phyloP scores from a whole-genome alignment of 2,888 invertebrate species.

The Lathronympha strigana region DNA sequence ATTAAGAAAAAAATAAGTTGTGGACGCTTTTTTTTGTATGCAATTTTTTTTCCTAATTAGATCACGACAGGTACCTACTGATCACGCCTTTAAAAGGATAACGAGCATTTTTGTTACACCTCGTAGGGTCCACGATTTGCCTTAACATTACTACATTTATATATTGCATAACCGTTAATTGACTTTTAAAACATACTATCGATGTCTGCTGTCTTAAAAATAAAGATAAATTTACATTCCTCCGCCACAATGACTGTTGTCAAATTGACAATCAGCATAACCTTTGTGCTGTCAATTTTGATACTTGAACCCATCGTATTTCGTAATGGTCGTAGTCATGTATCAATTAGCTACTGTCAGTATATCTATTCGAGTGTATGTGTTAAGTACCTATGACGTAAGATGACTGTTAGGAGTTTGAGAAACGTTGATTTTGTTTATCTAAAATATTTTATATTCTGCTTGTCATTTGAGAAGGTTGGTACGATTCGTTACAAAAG shows the following conservation, averaged over 20 bases:
- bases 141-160: too few species aligned
- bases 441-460: conserved; percentile 5
- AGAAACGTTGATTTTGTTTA: conserved; percentile 39
- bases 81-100: too few species aligned
- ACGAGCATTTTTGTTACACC: too few species aligned
- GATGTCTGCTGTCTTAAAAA: conserved; percentile 10
- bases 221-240: conserved; percentile 29
- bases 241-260: conserved; percentile 20
- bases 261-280: conserved; percentile 39
- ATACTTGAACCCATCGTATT: conserved; percentile 51
- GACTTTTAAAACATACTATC: conserved; percentile 2
- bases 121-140: too few species aligned
- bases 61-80: too few species aligned
- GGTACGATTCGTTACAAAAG: background rate
- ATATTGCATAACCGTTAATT: background rate
- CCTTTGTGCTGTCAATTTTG: conserved; percentile 38
- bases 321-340: conserved; percentile 50
- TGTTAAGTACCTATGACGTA: conserved; percentile 63
- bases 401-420: conserved; percentile 44
- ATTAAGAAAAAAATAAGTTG: too few species aligned
- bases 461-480: conserved; percentile 18
- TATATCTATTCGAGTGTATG: conserved; percentile 59
- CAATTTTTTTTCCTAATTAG: too few species aligned
- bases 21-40: too few species aligned
- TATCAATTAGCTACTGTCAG: conserved; percentile 61